Base-by-base conservation (phyloP, 1,140 invertebrate genomes). In the Dendroctonus ponderosae region DNA sequence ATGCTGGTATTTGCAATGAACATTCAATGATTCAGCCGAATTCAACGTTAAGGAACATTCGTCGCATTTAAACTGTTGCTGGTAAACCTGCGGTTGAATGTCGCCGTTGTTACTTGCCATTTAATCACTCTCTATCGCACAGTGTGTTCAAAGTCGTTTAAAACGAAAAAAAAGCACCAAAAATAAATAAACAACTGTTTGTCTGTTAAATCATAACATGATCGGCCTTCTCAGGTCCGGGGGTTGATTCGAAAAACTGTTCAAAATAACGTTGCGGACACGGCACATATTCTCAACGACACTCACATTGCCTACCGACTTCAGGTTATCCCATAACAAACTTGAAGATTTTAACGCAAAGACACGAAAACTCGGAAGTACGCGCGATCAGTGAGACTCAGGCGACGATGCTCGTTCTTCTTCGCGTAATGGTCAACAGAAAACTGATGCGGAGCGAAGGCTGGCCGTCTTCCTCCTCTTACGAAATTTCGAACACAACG, bases 1-100 rank as follows among this genome's bases (percentile, higher is more conserved):
- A 70, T 92, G 89, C 70, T 92, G 89, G 74, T 92, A 91, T 67
- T 86, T 85, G 67, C 91, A 79, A 80, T 92, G 89, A 61, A 91
- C 89, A 70, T 91, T 87, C 52, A 91, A 81, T 48, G 89, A 90
- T 67, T 87, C 87, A 41, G 85, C 82, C 71, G 87, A 87, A 72
- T 91, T 89, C 73, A 91, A 86, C 70, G 83, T 85, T 42, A 91
- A 73, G 69, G 86, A 84, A 80, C 89, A 91, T 76, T 89, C 86
- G 75, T 88, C 87, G 79, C 90, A 92, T 70, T 85, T 83, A 72
- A 83, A 82, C 62, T 84, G 80, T 70, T 78, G 83, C 70, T 79
- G 77, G 62, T 68, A 66, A 8, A 62, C 63, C 70, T 72, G 74
- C 66, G 41, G 54, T 37, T 52, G 50, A 26, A 26, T 26, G 3